Base-by-base conservation (phyloP, 2,797 vertebrate genomes). In the Oryzias sinensis region DNA sequence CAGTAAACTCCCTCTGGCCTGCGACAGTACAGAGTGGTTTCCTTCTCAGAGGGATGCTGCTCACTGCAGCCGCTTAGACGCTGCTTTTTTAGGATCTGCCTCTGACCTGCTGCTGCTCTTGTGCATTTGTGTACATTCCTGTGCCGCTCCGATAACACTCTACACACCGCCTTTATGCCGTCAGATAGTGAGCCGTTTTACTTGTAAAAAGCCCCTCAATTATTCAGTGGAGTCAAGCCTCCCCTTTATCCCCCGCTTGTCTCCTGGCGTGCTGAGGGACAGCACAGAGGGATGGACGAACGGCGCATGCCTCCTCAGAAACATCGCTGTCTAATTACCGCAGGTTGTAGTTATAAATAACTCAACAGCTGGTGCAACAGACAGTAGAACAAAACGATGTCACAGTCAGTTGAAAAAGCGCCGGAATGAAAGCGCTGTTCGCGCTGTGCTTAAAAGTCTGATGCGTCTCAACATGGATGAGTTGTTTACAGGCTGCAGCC, bases 151-250 rank as follows among this genome's bases (percentile, higher is more conserved):
- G 84, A 84, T 76, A 72, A 78, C 70, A 46, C 62, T 58, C 43
- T 20, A 56, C 55, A 73, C 27, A 57, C 64, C 56, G 80, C 66
- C 76, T 83, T 85, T 71, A 79, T 73, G 68, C 75, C 86, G 82
- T 90, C 88, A 88, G 84, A 91, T 74, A 85, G 78, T 51, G 56
- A 81, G 80, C 81, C 72, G 81, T 67, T 84, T 70, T 74, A 68
- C 79, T 88, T 84, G 82, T 87, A 85, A 89, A 91, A 88, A 84
- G 53, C 53, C 62, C 76, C 83, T 91, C 68, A 90, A 90, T 90
- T 88, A 91, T 90, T 90, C 85, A 90, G 84, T 79, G 75, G 83
- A 90, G 88, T 89, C 87, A 91, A 91, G 83, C 84, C 79, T 82
- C 80, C 81, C 81, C 80, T 88, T 90, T 88, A 89, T 90, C 87